Evolutionary conservation across 2,113 vertebrate species (phyloP).

Genomic region (Uria aalge): DNA sequence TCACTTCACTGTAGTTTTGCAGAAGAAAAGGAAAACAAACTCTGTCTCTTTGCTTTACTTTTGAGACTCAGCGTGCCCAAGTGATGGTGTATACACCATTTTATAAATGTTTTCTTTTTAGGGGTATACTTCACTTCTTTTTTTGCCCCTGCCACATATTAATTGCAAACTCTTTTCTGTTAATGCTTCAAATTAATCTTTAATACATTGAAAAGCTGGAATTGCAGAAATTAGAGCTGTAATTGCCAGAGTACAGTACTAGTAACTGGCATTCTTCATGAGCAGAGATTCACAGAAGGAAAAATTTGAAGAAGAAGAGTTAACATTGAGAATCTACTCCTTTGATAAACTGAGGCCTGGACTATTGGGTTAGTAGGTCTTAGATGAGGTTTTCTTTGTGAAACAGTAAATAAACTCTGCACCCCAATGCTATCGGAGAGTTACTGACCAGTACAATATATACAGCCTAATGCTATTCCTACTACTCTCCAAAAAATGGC

Average conservation of each 20-base stretch:
- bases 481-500: background rate
- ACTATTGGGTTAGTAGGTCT: background rate
- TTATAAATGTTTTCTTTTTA: conserved; percentile 41
- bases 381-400: background rate
- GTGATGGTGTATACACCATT: conserved; percentile 17
- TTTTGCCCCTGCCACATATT: background rate
- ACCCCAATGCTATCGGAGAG: background rate
- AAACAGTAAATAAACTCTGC: background rate
- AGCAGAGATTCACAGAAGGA: background rate
- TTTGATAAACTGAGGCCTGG: background rate
- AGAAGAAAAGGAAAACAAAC: conserved; percentile 63
- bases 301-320: background rate
- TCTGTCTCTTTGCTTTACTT: conserved; percentile 48
- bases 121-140: background rate
- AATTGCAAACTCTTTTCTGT: conserved; percentile 31
- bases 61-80: conserved; percentile 7
- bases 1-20: conserved; percentile 65
- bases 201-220: background rate
- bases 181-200: conserved; percentile 15
- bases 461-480: background rate
- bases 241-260: background rate
- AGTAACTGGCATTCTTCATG: background rate
- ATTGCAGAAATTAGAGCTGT: background rate
- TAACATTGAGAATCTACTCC: background rate
- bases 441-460: background rate